These are phyloP conservation scores for Apotomis betuletana DNA, from an alignment of 2,888 invertebrate species.

Conservation along the genomic window DNA sequence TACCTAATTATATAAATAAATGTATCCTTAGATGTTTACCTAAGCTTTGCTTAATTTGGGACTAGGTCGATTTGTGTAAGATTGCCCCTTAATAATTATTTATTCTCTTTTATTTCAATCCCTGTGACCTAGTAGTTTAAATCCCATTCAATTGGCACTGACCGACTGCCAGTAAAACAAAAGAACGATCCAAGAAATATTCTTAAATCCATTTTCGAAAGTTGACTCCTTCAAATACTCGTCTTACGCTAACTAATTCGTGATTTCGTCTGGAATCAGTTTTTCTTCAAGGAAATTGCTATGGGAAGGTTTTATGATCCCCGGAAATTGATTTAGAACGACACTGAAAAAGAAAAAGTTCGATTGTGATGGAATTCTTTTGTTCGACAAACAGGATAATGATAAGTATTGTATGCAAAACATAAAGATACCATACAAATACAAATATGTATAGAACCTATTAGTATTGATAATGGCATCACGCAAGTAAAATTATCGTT, in stretches of 20 bases:
- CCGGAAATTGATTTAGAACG: constrained; percentile 57
- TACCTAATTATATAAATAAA: too few relatives aligned
- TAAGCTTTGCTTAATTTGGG: too few relatives aligned
- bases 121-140: too few relatives aligned
- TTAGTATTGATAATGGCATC: too few relatives aligned
- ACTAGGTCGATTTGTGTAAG: too few relatives aligned
- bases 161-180: too few relatives aligned
- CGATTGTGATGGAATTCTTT: constrained; percentile 19
- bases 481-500: too few relatives aligned
- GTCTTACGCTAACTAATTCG: constrained; percentile 28
- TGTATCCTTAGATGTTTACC: too few relatives aligned
- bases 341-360: constrained; percentile 20
- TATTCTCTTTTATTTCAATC: too few relatives aligned
- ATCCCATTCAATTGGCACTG: too few relatives aligned
- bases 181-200: neutral
- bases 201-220: neutral
- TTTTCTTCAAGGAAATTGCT: constrained; percentile 54
- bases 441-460: too few relatives aligned
- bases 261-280: constrained; percentile 48
- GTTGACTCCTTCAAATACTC: constrained; percentile 6
- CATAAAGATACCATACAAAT: neutral
- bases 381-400: constrained; percentile 21
- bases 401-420: constrained; percentile 3
- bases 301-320: constrained; percentile 51
- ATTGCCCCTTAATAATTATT: too few relatives aligned